These are phyloP conservation scores for Corydoras maculifer DNA, from an alignment of 2,113 vertebrate species.

Conservation along the genomic window DNA sequence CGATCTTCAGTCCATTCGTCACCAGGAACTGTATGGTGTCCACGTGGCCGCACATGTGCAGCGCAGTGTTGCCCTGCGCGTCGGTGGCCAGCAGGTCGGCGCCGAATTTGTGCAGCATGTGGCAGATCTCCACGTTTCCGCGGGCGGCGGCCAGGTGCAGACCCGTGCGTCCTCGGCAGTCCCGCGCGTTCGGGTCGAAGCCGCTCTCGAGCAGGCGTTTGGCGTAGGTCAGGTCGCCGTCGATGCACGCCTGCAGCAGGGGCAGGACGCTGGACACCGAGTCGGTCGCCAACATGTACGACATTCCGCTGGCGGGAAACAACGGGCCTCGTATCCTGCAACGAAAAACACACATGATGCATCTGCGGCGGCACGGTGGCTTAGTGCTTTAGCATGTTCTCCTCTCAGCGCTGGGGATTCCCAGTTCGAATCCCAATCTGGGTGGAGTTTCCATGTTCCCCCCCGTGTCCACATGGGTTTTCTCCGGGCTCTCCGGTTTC, in stretches of 20 bases:
- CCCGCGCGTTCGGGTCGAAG: conserved; percentile 78
- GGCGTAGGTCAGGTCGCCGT: conserved; percentile 75
- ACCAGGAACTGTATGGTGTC: conserved; percentile 84
- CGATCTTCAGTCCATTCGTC: conserved; percentile 82
- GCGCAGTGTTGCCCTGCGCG: conserved; percentile 81
- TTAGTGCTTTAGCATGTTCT: too few relatives aligned
- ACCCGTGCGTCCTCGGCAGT: conserved; percentile 75
- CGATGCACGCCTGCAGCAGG: conserved; percentile 78
- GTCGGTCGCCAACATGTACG: conserved; percentile 79
- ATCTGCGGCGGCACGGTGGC: too few relatives aligned
- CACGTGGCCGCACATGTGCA: conserved; percentile 81
- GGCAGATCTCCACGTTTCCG: conserved; percentile 79
- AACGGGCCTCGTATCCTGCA: not conserved
- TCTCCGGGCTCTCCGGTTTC: too few relatives aligned
- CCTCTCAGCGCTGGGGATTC: too few relatives aligned
- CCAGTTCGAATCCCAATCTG: too few relatives aligned
- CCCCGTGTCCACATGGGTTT: too few relatives aligned
- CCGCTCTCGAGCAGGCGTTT: conserved; percentile 77
- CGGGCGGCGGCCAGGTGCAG: conserved; percentile 79
- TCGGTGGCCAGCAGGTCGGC: conserved; percentile 80
- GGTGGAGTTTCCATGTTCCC: too few relatives aligned
- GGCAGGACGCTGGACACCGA: conserved; percentile 75
- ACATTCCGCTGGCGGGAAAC: conserved; percentile 59
- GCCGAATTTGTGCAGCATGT: conserved; percentile 77
- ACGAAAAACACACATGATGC: too few relatives aligned